A percentile compares a stretch with the other conserved stretches of the same genome.
phyloP scores from a whole-genome alignment of 2,113 vertebrate species.

The Leucopsar rothschildi region DNA sequence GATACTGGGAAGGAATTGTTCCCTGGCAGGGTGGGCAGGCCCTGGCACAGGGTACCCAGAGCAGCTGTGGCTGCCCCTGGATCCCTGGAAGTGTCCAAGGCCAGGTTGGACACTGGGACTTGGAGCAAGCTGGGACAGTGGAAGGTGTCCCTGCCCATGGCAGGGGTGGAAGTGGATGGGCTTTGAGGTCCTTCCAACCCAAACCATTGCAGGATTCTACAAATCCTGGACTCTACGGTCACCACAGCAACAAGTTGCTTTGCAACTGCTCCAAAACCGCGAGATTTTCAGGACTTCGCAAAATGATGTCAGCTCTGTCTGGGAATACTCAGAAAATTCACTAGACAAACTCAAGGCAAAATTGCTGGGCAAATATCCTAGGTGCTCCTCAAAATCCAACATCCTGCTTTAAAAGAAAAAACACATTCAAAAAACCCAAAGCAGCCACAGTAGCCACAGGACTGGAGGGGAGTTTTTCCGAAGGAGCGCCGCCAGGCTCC shows the following conservation, averaged over 20 bases:
- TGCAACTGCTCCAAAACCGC: neutral
- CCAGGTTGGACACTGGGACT: neutral
- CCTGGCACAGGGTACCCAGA: neutral
- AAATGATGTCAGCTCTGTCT: fast-evolving
- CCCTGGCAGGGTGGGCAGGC: fast-evolving
- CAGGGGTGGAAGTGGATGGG: fast-evolving
- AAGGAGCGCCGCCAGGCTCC: neutral
- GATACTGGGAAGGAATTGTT: fast-evolving
- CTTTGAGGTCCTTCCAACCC: neutral
- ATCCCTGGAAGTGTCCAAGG: neutral
- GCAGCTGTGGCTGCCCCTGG: neutral
- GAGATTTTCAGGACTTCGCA: neutral
- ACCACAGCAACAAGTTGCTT: neutral
- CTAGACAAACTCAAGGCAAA: neutral
- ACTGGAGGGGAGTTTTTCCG: neutral
- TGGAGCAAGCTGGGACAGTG: neutral
- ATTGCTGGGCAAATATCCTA: neutral
- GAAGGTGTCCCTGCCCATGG: neutral
- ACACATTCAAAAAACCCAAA: neutral
- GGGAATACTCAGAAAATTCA: neutral
- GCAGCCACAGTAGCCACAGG: neutral
- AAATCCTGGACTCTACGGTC: neutral
- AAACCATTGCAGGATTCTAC: neutral
- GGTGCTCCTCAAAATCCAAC: neutral
- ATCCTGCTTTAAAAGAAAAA: neutral